Evolutionary conservation across 53 echinoderm and acorn worm species (phyloP), one percentile per base, ranked within the genome.

Genomic region (Patiria pectinifera): DNA sequence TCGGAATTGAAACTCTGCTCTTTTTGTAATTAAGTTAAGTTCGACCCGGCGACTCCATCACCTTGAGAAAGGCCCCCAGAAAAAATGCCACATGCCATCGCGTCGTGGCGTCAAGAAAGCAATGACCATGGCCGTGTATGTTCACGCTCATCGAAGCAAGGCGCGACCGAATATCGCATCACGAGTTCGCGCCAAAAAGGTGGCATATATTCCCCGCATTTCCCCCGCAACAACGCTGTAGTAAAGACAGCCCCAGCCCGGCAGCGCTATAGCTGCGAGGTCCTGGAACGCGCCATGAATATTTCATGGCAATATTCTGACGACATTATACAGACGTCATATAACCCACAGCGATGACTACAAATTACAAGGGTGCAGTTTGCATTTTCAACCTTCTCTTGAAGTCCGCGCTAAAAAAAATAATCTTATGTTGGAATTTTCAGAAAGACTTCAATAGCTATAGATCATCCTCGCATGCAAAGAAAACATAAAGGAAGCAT

Each of bases 181-280:
- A 71, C 74, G 72, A 72, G 46, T 75, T 86, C 72, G 74, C 86
- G 74, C 86, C 86, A 74, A 86, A 49, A 86, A 86, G 71, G 74
- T 71, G 86, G 69, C 85, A 46, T 69, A 70, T 85, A 12, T 85
- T 45, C 43, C 71, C 43, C 53, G 45, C 86, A n/a, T 19, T 48
- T 85, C 62, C 45, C 86, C 86, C 86, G 48, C 72, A 24, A 48
- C 3, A 58, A 82, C 59, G 22, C 59, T 82, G 82, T 59, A 59
- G 82, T 5, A n/a, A 47, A 53, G 53, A 53, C 53, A 53, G 53
- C 53, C 6, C 53, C 53, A 53, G 53, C 53, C 35, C 35, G 35
- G 35, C 35, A 35, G 53, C 53, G 53, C 53, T 5, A 53, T 53
- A 53, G 8, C 16, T 70, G 69, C 70, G 11, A 44, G 85, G 45